Evolutionary conservation across 2,888 invertebrate species (phyloP).

Genomic region (Lycaena phlaeas): DNA sequence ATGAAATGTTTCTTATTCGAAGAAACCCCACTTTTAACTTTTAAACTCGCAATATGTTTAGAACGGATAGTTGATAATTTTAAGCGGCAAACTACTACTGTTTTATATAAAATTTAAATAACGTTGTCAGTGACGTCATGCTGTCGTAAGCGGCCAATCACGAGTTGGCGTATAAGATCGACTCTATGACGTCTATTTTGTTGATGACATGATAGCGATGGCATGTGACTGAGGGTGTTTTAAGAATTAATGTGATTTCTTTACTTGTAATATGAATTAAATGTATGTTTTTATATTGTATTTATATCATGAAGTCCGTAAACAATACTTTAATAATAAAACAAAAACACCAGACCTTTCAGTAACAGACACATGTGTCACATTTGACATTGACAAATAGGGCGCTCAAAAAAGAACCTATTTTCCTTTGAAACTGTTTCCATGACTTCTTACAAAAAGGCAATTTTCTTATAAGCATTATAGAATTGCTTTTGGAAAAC

Average conservation of each 20-base stretch:
- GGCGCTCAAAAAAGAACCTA: conserved; percentile 8
- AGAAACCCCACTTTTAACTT: too few species aligned
- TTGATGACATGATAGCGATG: too few species aligned
- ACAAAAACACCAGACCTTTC: conserved; percentile 10
- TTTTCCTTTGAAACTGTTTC: conserved; percentile 6
- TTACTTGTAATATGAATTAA: too few species aligned
- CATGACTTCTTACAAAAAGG: conserved; percentile 10
- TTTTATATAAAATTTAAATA: too few species aligned
- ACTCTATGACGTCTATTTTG: too few species aligned
- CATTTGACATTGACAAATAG: conserved; percentile 10
- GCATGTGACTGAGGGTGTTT: background rate
- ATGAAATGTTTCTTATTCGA: too few species aligned
- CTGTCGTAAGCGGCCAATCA: too few species aligned
- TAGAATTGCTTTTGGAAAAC: background rate
- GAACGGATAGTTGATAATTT: too few species aligned
- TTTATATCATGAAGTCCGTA: background rate
- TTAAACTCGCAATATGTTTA: too few species aligned
- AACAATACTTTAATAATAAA: conserved; percentile 8
- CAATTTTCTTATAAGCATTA: conserved; percentile 8
- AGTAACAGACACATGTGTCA: conserved; percentile 8
- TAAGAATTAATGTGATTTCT: background rate
- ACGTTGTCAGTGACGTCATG: too few species aligned
- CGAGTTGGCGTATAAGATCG: too few species aligned
- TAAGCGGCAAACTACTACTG: too few species aligned
- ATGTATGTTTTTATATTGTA: background rate